phyloP scores from a whole-genome alignment of 2,888 invertebrate species.

The Clostera curtula region DNA sequence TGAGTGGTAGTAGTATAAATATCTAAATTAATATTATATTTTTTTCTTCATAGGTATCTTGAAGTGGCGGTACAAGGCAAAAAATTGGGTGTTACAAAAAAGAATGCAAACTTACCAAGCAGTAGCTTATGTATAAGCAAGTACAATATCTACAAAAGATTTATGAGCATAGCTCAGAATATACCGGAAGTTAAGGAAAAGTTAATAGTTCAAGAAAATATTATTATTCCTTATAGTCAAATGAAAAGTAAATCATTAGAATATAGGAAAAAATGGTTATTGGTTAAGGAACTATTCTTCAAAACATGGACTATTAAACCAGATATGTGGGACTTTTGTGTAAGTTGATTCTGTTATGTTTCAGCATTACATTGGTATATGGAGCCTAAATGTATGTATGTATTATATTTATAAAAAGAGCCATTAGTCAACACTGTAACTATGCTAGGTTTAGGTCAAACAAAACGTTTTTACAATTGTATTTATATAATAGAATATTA shows the following conservation, averaged over 20 bases:
- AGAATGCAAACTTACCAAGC: slow-evolving; percentile 52
- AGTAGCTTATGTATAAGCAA: slow-evolving; percentile 72
- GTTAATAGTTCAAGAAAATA: slow-evolving; percentile 21
- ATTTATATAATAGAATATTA: too few relatives aligned
- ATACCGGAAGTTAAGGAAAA: slow-evolving; percentile 29
- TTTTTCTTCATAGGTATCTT: slow-evolving; percentile 66
- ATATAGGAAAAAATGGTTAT: slow-evolving; percentile 49
- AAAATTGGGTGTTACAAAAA: slow-evolving; percentile 86
- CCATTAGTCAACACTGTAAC: too few relatives aligned
- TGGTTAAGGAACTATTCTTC: slow-evolving; percentile 63
- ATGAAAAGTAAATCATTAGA: slow-evolving; percentile 49
- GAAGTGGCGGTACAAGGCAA: slow-evolving; percentile 87
- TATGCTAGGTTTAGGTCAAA: too few relatives aligned
- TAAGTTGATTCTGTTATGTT: slow-evolving; percentile 10
- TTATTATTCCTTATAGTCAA: slow-evolving; percentile 43
- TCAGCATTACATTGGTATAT: too few relatives aligned
- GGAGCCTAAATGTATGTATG: too few relatives aligned
- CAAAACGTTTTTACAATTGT: too few relatives aligned
- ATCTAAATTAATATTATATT: slow-evolving; percentile 1
- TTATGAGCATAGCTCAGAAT: slow-evolving; percentile 47
- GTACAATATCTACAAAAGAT: slow-evolving; percentile 66
- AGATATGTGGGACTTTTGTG: slow-evolving; percentile 58
- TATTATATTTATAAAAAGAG: too few relatives aligned
- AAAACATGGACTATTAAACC: slow-evolving; percentile 74
- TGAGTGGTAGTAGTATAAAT: too few relatives aligned